Evolutionary conservation across 2,888 invertebrate genomes (phyloP).

Genomic region (Dasypogon diadema): DNA sequence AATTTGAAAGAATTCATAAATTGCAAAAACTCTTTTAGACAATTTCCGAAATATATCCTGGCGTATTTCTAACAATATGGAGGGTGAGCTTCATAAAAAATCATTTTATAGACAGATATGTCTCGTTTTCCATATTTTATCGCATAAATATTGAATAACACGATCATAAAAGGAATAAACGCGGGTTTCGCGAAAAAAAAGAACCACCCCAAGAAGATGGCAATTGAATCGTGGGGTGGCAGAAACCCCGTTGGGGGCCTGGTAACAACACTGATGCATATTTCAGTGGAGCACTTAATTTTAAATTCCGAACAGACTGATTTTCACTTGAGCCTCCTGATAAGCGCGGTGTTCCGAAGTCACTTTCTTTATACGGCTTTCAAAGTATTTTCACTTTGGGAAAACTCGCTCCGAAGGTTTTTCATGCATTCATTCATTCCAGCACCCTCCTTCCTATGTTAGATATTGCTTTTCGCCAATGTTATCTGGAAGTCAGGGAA

Average conservation of each 20-base stretch:
- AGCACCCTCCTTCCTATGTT: neutral
- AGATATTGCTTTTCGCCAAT: constrained; percentile 43
- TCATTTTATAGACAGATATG: constrained; percentile 57
- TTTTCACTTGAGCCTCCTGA: constrained; percentile 56
- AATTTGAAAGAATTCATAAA: constrained; percentile 49
- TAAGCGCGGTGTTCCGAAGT: constrained; percentile 43
- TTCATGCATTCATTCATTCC: constrained; percentile 3
- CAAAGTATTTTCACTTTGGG: constrained; percentile 34
- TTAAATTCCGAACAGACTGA: constrained; percentile 58
- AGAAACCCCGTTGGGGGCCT: constrained; percentile 28
- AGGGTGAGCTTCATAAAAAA: constrained; percentile 52
- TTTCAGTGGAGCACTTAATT: constrained; percentile 58
- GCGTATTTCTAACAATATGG: neutral
- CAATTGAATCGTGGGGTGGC: constrained; percentile 35
- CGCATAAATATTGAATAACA: constrained; percentile 57
- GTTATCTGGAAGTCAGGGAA: neutral
- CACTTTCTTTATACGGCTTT: constrained; percentile 8
- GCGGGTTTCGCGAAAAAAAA: constrained; percentile 43
- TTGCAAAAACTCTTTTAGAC: constrained; percentile 37
- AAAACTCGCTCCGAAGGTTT: constrained; percentile 18
- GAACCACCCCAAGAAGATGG: constrained; percentile 27
- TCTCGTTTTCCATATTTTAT: constrained; percentile 57
- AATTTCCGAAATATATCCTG: constrained; percentile 28
- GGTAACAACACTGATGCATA: constrained; percentile 54
- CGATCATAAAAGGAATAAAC: constrained; percentile 57